Base-by-base conservation (phyloP, 2,888 invertebrate genomes). In the Machimus rusticus region DNA sequence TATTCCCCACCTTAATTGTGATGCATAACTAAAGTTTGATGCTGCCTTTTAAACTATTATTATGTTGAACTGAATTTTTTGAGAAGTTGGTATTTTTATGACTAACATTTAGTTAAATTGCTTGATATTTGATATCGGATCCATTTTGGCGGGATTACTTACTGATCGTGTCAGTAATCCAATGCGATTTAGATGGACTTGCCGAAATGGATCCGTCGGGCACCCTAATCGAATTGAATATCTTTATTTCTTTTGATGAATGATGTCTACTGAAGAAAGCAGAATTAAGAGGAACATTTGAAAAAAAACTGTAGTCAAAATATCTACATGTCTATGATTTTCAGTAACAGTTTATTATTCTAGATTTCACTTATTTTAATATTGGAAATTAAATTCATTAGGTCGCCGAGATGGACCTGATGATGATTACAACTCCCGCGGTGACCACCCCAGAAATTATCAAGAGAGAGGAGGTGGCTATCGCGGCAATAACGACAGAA, bases 381-480 rank as follows among this genome's bases (percentile, higher is more conserved):
- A 23, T 66, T 51, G 51, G n/a, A 66, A 66, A 66, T 9, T 28
- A 66, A 66, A 66, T 66, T 66, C 28, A 66, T 46, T 37, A 91
- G 91, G 92, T 88, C 91, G 92, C 8, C 91, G 92, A 77, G 92
- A 92, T 79, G 81, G 74, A 14, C 16, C 82, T 12, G 92, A 92
- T 66, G 93, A 93, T n/a, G 92, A 92, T 76, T 92, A 91, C 89
- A 91, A 91, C 89, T 91, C 92, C 89, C 92, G 93, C 87, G 92
- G 92, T 86, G 93, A 92, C 90, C 92, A 93, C 89, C 90, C 91
- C 88, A 91, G 92, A 85, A 91, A 90, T 87, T 91, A 91, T 88
- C 90, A 91, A 39, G 91, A 92, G 85, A 91, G 92, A 89, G 90
- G 91, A 88, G 91, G 90, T 81, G 89, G 90, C 66, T 89, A 90